Evolutionary conservation across 2,888 invertebrate genomes (phyloP), one percentile per base, ranked within the genome.

Genomic region (Mylabris sibirica): DNA sequence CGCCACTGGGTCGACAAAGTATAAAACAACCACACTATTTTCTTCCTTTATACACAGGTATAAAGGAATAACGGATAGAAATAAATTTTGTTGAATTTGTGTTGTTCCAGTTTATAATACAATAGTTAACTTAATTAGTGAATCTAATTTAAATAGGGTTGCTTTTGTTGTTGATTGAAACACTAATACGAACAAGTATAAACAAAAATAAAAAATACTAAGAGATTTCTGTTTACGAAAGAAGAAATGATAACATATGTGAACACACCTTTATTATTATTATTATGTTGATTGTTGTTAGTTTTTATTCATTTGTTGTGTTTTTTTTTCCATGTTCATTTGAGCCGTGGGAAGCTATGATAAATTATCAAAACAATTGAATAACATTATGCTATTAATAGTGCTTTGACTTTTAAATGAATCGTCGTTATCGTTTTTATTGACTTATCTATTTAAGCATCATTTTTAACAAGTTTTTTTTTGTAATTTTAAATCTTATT

Each of bases 361-460:
- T n/a, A 44, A 17, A 44, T n/a, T 44, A 44, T 44, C 44, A n/a
- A 44, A 17, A 44, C 17, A 44, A 44, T 41, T 41, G 41, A 41
- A 41, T 35, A 35, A 35, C 8, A 8, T 11, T 35, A 35, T 35
- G 35, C 14, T 5, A 41, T 41, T 41, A 41, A 41, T 41, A 41
- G 41, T 44, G 17, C 17, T 44, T 44, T 44, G 44, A 44, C 44
- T 44, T 5, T 44, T 4, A 17, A 17, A 44, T n/a, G 3, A 41
- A 11, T 35, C 8, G 35, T 35, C 11, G 35, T 35, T 9, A 35
- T 35, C 35, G 11, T 35, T 35, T 11, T 35, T 35, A 35, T 35
- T 35, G 9, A 0, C 12, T 35, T 35, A 11, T 35, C 35, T n/a
- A 35, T 11, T 35, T 1, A 9, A 12, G 12, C 35, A 35, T 35